phyloP scores from a whole-genome alignment of 2,888 invertebrate genomes.

The Sinopyrophorus schimmeli region DNA sequence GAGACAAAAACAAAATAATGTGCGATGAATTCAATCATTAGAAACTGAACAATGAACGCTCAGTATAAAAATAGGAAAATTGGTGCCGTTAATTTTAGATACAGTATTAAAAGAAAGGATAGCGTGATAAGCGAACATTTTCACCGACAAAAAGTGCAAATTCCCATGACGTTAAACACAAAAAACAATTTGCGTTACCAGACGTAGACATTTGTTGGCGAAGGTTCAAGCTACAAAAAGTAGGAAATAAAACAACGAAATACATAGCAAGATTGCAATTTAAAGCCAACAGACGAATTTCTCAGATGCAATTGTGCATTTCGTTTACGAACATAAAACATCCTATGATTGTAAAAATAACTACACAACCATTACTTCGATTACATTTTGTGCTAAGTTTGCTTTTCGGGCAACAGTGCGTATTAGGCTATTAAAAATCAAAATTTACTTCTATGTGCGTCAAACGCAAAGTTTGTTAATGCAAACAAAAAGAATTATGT shows the following conservation, averaged over 20 bases:
- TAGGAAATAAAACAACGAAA: constrained; percentile 11
- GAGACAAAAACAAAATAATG: too few species aligned
- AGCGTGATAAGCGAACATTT: constrained; percentile 21
- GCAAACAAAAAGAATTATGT: too few species aligned
- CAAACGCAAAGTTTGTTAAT: too few species aligned
- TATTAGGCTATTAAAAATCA: too few species aligned
- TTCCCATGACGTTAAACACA: constrained; percentile 12
- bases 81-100: constrained; percentile 7
- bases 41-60: constrained; percentile 1
- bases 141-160: constrained; percentile 16
- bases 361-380: neutral
- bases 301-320: constrained; percentile 4
- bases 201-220: constrained; percentile 16
- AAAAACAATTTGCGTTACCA: constrained; percentile 9
- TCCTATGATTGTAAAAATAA: neutral
- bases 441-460: too few species aligned
- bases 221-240: constrained; percentile 11
- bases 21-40: too few species aligned
- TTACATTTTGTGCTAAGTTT: too few species aligned
- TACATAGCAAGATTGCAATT: constrained; percentile 2
- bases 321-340: neutral
- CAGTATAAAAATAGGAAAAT: constrained; percentile 10
- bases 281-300: constrained; percentile 14
- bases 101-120: constrained; percentile 6
- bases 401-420: too few species aligned